These are phyloP conservation scores for Neomorphus geoffroyi DNA, from an alignment of 2,797 vertebrate species.

Conservation along the genomic window DNA sequence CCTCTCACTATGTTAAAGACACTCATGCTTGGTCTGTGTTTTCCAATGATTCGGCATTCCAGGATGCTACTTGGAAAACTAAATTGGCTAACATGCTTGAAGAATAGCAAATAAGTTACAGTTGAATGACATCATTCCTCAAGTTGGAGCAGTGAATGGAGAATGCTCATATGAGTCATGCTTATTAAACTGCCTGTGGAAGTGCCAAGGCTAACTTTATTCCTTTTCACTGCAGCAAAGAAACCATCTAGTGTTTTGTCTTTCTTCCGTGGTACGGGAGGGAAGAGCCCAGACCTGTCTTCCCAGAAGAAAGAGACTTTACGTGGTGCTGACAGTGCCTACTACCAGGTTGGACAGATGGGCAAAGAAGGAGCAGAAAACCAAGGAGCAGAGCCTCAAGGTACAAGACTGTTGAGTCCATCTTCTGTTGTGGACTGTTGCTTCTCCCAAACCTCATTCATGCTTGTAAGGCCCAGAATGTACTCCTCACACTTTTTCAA, in stretches of 20 bases:
- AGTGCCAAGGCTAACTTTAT: neutral
- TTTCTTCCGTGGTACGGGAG: slow-evolving; percentile 84
- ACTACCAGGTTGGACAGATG: slow-evolving; percentile 83
- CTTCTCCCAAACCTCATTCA: neutral
- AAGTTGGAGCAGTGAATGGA: neutral
- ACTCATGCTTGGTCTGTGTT: neutral
- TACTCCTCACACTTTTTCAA: neutral
- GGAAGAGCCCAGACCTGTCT: slow-evolving; percentile 82
- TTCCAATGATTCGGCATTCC: neutral
- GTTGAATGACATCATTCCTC: neutral
- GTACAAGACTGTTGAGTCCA: slow-evolving; percentile 20
- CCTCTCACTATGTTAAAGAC: neutral
- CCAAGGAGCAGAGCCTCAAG: slow-evolving; percentile 78
- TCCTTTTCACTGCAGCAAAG: slow-evolving; percentile 71
- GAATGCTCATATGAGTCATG: neutral
- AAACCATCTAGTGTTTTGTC: slow-evolving; percentile 81
- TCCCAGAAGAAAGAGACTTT: slow-evolving; percentile 83
- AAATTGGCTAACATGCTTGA: neutral
- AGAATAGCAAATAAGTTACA: neutral
- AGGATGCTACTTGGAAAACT: neutral
- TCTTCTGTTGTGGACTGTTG: neutral
- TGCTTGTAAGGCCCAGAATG: neutral
- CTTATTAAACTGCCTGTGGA: slow-evolving; percentile 2
- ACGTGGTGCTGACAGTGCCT: slow-evolving; percentile 83
- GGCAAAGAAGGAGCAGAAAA: slow-evolving; percentile 80